phyloP scores from a whole-genome alignment of 2,888 invertebrate genomes.

The Ceriagrion tenellum region DNA sequence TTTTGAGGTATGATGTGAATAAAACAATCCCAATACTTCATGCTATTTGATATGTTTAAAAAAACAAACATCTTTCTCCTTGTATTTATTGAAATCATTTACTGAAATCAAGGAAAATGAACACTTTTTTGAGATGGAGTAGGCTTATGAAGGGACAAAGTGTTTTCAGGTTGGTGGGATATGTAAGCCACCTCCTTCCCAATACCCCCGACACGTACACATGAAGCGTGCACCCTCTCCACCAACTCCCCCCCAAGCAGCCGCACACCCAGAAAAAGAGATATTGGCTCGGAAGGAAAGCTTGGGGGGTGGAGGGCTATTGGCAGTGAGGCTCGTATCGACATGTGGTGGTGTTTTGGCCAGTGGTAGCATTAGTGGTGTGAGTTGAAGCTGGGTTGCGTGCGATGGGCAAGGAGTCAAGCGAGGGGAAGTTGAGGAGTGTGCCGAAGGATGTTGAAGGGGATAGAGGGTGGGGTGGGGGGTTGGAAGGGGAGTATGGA shows the following conservation, averaged over 20 bases:
- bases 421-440: not conserved
- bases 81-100: conserved; percentile 65
- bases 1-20: conserved; percentile 67
- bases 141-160: conserved; percentile 41
- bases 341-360: conserved; percentile 37
- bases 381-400: not conserved
- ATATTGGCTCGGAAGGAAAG: not conserved
- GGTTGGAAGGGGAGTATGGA: not conserved
- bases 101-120: conserved; percentile 52
- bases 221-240: not conserved
- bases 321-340: not conserved
- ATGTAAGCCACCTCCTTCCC: conserved; percentile 23
- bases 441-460: not conserved
- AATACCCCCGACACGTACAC: not conserved
- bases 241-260: not conserved
- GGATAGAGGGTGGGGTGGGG: not conserved
- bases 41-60: conserved; percentile 66
- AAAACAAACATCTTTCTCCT: conserved; percentile 49
- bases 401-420: not conserved
- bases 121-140: conserved; percentile 50
- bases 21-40: conserved; percentile 67
- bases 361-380: conserved; percentile 33
- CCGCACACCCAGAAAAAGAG: not conserved
- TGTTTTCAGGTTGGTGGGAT: conserved; percentile 32
- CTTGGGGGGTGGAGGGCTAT: not conserved